These are phyloP conservation scores for Helarctos malayanus DNA, from an alignment of 2,797 vertebrate genomes.

Conservation along the genomic window DNA sequence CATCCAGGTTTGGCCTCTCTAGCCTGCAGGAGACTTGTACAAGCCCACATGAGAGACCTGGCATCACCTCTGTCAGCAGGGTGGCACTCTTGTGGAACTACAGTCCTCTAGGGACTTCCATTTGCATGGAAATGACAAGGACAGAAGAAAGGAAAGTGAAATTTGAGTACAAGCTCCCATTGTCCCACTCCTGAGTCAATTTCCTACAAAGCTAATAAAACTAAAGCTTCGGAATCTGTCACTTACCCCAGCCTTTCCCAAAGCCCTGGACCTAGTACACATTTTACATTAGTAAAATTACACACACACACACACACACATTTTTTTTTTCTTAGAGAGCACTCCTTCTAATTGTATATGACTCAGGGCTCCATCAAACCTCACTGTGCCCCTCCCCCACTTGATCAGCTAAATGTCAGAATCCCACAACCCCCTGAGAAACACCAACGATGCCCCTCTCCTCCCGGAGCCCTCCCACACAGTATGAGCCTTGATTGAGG, in stretches of 20 bases:
- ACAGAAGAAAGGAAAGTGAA: constrained; percentile 30
- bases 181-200: too few relatives aligned
- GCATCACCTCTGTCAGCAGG: not conserved
- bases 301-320: not conserved
- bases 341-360: not conserved
- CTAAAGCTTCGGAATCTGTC: not conserved
- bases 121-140: not conserved
- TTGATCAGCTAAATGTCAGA: not conserved
- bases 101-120: not conserved
- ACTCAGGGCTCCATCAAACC: not conserved
- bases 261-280: not conserved
- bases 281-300: not conserved
- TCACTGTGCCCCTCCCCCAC: not conserved
- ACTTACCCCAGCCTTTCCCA: not conserved
- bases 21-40: not conserved
- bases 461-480: constrained; percentile 19
- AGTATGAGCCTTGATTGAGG: constrained; percentile 41
- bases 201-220: not conserved
- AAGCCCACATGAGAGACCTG: not conserved
- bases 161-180: not conserved
- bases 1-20: not conserved
- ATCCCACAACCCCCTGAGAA: constrained; percentile 14
- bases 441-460: not conserved
- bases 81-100: not conserved
- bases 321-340: constrained; percentile 24